Evolutionary conservation across 2,113 vertebrate genomes (phyloP).

Genomic region (Trinectes maculatus): DNA sequence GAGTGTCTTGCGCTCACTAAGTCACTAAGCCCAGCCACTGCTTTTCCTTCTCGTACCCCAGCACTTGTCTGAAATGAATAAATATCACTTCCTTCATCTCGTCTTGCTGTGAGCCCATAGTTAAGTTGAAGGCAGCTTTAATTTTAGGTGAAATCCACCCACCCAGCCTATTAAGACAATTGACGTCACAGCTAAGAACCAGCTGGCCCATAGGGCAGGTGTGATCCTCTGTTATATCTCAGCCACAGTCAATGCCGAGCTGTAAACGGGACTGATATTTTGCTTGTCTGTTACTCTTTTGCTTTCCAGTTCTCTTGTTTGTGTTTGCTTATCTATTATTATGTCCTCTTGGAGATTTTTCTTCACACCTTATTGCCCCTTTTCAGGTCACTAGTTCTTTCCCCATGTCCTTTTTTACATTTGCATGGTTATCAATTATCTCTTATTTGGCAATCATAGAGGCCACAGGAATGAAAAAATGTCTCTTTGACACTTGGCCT

Average conservation of each 20-base stretch:
- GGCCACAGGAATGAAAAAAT: slow-evolving; percentile 31
- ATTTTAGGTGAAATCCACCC: slow-evolving; percentile 27
- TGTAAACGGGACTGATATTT: not conserved
- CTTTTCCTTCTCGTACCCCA: not conserved
- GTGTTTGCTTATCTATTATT: slow-evolving; percentile 28
- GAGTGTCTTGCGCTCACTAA: not conserved
- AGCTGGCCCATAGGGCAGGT: slow-evolving; percentile 51
- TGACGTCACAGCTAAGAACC: slow-evolving; percentile 43
- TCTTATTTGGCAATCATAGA: slow-evolving; percentile 40
- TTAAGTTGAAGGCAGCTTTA: not conserved
- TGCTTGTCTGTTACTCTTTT: not conserved
- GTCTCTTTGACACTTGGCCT: slow-evolving; percentile 34
- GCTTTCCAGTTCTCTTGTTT: not conserved
- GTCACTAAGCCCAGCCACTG: not conserved
- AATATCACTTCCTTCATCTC: not conserved
- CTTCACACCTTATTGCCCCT: slow-evolving; percentile 1
- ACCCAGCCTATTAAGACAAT: slow-evolving; percentile 5
- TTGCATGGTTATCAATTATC: slow-evolving; percentile 41
- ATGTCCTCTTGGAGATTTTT: slow-evolving; percentile 17
- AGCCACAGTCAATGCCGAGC: not conserved
- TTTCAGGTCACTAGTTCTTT: slow-evolving; percentile 13
- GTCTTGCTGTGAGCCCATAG: slow-evolving; percentile 1
- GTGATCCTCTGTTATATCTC: slow-evolving; percentile 36
- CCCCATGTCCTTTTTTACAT: slow-evolving; percentile 28
- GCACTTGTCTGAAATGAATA: not conserved